Evolutionary conservation across 2,888 invertebrate genomes (phyloP).

Genomic region (Rhagonycha lutea): DNA sequence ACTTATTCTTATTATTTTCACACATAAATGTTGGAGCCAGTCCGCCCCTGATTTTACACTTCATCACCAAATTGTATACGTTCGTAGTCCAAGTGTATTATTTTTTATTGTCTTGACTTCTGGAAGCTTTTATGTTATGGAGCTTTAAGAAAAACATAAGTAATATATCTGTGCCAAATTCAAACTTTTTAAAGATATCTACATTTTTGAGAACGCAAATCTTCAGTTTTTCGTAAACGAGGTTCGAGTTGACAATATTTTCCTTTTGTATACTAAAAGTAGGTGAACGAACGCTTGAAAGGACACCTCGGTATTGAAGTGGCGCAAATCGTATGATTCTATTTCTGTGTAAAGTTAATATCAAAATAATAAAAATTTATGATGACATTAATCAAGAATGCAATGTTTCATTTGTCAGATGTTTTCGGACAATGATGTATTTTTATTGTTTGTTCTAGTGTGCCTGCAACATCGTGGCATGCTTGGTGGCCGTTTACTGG

Average conservation of each 20-base stretch:
- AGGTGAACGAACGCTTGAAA: neutral
- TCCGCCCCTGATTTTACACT: too few species aligned
- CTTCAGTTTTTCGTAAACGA: too few species aligned
- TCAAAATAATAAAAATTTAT: conserved; percentile 49
- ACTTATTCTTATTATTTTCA: too few species aligned
- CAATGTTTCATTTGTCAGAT: conserved; percentile 58
- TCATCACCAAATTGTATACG: too few species aligned
- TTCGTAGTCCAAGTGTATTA: neutral
- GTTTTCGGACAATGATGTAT: conserved; percentile 55
- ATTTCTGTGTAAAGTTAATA: conserved; percentile 17
- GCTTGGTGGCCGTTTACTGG: conserved; percentile 51
- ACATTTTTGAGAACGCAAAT: neutral
- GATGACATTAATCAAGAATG: conserved; percentile 54
- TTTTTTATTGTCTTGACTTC: neutral
- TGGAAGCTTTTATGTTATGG: too few species aligned
- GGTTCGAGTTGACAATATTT: neutral
- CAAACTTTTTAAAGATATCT: neutral
- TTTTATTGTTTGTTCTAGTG: conserved; percentile 53
- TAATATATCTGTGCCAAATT: neutral
- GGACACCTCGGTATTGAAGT: neutral
- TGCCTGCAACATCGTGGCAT: conserved; percentile 46
- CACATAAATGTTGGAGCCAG: too few species aligned
- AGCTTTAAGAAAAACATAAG: neutral
- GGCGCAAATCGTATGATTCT: neutral
- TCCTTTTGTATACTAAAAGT: neutral